Evolutionary conservation across 2,113 vertebrate species (phyloP), one percentile per base, ranked within the genome.

Genomic region (Rostratula benghalensis): DNA sequence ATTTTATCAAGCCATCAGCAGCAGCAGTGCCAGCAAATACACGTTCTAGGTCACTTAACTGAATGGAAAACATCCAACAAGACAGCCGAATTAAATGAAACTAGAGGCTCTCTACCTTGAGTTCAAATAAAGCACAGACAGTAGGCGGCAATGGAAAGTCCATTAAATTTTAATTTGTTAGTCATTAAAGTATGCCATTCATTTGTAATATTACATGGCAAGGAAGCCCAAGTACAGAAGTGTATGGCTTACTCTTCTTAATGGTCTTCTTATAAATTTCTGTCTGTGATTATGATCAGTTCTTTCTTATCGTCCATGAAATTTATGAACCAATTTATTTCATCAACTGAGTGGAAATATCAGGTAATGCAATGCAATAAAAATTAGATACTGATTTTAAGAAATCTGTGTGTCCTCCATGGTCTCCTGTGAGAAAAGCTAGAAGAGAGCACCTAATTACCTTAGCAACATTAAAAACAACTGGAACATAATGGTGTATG

Each of bases 261-360:
- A 97, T 96, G 87, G 71, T 87, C 71, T 75, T 89, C 73, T 96
- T 53, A 67, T n/a, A 57, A 93, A 96, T 74, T 93, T 85, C 75
- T 87, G 48, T 50, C 92, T 25, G 35, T 31, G 78, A 90, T 94
- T 78, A 83, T 63, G 46, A 89, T 94, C 78, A 73, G 63, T 57
- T 73, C 81, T 69, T 93, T 85, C 92, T 60, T 83, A 71, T 87
- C 19, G 1, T 76, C 89, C 48, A 63, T 82, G 83, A 71, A 83
- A 96, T 94, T 97, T 94, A 92, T 85, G 89, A 84, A 76, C 69
- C 87, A 83, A 94, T 94, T 95, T 84, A 68, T 96, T 39, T 73
- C 67, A 88, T 93, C 78, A 50, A 64, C 8, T 2, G 79, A 96
- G 79, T 90, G 92, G 87, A 93, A 82, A 83, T 69, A 77, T 5